These are phyloP conservation scores for Vespertilio murinus DNA, from an alignment of 2,797 vertebrate species.

Conservation along the genomic window DNA sequence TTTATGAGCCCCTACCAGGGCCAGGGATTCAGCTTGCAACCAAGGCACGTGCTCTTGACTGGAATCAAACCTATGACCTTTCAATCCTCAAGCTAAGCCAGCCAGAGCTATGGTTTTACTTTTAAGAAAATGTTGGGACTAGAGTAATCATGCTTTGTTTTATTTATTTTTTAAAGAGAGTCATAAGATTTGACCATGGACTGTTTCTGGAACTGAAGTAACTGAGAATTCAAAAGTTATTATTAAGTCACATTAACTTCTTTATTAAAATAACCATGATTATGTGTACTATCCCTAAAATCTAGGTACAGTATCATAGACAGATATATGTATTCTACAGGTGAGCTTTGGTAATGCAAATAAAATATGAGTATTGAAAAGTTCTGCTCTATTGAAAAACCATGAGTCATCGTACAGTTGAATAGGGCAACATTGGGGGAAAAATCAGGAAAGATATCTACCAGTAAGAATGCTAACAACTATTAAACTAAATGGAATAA, in stretches of 20 bases:
- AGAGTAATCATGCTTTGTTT: background rate
- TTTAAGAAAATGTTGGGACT: constrained; percentile 14
- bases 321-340: background rate
- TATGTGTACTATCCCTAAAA: background rate
- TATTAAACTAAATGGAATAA: background rate
- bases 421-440: background rate
- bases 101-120: background rate
- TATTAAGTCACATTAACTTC: background rate
- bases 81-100: background rate
- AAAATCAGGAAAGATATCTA: background rate
- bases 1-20: background rate
- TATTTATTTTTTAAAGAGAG: background rate
- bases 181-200: background rate
- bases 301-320: background rate
- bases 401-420: background rate
- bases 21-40: background rate
- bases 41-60: background rate
- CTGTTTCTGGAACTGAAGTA: background rate
- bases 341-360: background rate
- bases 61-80: background rate
- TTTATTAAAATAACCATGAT: background rate
- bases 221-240: background rate
- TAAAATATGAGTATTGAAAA: background rate
- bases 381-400: background rate
- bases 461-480: background rate